Evolutionary conservation across 2,113 vertebrate species (phyloP).

Genomic region (Pteropus alecto): DNA sequence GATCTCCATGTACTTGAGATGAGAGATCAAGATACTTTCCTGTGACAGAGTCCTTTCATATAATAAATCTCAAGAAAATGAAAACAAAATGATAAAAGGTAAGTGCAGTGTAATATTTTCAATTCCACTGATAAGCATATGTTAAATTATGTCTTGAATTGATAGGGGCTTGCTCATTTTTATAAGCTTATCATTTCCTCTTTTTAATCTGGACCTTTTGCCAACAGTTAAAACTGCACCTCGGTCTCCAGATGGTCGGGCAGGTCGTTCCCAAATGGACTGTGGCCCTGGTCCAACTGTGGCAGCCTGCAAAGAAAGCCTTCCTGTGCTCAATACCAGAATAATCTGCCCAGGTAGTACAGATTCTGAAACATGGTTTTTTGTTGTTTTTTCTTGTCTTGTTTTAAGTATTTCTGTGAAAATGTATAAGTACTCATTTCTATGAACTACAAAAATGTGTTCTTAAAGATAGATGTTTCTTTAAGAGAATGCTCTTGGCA

Average conservation of each 20-base stretch:
- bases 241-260: conserved; percentile 88
- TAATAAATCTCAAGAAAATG: background rate
- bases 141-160: background rate
- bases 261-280: conserved; percentile 87
- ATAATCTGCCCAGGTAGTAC: conserved; percentile 96
- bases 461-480: conserved; percentile 22
- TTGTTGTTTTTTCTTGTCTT: background rate
- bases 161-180: background rate
- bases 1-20: background rate
- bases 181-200: background rate
- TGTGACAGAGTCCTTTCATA: background rate
- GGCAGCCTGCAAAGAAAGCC: conserved; percentile 95
- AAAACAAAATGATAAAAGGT: conserved; percentile 10
- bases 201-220: conserved; percentile 46
- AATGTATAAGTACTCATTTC: background rate
- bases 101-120: background rate
- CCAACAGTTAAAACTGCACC: conserved; percentile 85
- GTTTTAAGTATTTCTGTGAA: background rate
- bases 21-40: background rate
- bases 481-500: background rate
- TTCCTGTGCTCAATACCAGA: conserved; percentile 97
- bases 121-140: background rate
- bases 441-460: background rate
- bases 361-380: background rate
- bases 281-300: conserved; percentile 89